Conservation (phyloP, 2,797 vertebrate species). For the Tapirus indicus region DNA sequence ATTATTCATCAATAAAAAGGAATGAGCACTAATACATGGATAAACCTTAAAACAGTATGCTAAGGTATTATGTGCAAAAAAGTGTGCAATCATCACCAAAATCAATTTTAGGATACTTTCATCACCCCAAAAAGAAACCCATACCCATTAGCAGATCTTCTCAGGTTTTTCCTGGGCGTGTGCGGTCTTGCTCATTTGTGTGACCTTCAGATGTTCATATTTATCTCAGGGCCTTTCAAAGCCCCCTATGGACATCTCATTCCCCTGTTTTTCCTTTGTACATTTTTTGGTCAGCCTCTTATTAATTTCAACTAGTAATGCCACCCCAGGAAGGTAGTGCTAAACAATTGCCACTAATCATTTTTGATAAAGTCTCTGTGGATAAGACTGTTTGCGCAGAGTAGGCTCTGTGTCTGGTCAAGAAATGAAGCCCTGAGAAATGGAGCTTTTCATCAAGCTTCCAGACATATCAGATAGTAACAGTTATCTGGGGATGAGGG, state of each 20-base stretch:
- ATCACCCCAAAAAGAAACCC: neutral
- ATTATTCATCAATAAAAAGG: neutral
- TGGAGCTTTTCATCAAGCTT: neutral
- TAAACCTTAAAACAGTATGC: neutral
- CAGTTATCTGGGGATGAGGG: neutral
- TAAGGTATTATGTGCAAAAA: neutral
- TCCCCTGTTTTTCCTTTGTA: neutral
- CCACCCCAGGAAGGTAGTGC: neutral
- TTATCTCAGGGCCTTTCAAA: slow-evolving; percentile 15
- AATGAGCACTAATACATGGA: neutral
- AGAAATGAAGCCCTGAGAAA: slow-evolving; percentile 45
- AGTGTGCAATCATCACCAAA: neutral
- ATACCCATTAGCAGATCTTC: neutral
- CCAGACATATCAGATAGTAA: neutral
- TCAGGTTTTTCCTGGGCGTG: neutral
- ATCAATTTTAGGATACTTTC: slow-evolving; percentile 19
- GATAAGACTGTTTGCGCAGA: neutral
- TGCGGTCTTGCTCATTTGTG: neutral
- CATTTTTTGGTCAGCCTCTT: neutral
- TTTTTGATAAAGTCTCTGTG: neutral
- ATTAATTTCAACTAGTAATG: neutral
- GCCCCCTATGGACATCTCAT: neutral
- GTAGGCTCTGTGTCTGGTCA: neutral
- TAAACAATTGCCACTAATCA: neutral
- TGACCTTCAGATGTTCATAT: neutral